Evolutionary conservation across 2,113 vertebrate genomes (phyloP), one percentile per base, ranked within the genome.

Genomic region (Xenus cinereus): DNA sequence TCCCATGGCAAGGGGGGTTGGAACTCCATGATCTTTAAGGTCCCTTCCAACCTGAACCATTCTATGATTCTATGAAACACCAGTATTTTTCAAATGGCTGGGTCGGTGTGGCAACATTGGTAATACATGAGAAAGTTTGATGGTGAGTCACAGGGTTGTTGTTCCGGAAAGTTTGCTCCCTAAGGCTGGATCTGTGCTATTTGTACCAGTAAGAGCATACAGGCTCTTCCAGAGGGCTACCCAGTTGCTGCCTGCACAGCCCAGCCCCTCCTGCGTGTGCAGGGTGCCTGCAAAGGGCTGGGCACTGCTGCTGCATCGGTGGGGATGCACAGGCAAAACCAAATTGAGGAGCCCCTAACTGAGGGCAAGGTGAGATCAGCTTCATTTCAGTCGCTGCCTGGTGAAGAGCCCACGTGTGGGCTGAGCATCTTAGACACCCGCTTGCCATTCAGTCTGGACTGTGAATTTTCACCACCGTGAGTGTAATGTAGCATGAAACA

Each of bases 321-420:
- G 19, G 48, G 23, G 35, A 22, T 53, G 60, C 46, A 32, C 0
- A 2, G 9, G 22, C 26, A 69, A 41, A 75, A 37, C 32, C 43
- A 13, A 59, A 24, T 1, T 17, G 11, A 33, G 51, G 71, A 87
- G 8, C n/a, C 32, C 19, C 27, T 43, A 21, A 28, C 8, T 56
- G 51, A 66, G 0, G 18, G n/a, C 64, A 67, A 39, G 43, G 17
- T 19, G 18, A 11, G 63, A 5, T 2, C 2, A 4, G 8, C 68
- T 73, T 69, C 4, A 3, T 22, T 80, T 45, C 73, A 26, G 1
- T 64, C 0, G 0, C 32, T 41, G 63, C 13, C 59, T 60, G 2
- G 1, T 78, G 14, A 54, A 89, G 35, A 39, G n/a, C 17, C 68
- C 7, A 1, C 28, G 13, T 21, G 14, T 53, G 45, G 41, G 28